Percentiles rank a stretch among this genome's conserved stretches.
These are phyloP conservation scores for Vespertilio murinus DNA, from an alignment of 2,797 vertebrate genomes.

Conservation along the genomic window DNA sequence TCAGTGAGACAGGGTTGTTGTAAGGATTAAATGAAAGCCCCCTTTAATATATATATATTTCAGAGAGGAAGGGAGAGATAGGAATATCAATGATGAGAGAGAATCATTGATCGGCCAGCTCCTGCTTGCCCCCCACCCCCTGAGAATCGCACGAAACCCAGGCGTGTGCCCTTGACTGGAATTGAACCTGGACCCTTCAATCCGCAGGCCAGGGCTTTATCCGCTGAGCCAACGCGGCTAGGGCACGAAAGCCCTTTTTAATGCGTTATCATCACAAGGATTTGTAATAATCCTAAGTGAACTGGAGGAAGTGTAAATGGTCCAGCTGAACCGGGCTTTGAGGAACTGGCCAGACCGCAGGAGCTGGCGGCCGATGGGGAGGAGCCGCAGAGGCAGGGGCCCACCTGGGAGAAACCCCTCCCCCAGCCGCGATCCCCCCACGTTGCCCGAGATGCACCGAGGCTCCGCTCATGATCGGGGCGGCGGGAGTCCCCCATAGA, in stretches of 20 bases:
- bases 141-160: too few species aligned
- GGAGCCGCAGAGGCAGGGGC: background rate
- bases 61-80: too few species aligned
- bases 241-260: too few species aligned
- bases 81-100: too few species aligned
- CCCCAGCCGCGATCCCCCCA: background rate
- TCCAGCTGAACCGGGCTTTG: background rate
- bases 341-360: background rate
- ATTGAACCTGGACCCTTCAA: too few species aligned
- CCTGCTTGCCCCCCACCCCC: too few species aligned
- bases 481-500: background rate
- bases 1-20: background rate
- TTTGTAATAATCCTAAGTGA: background rate
- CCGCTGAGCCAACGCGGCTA: too few species aligned
- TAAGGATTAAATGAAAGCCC: background rate
- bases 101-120: too few species aligned
- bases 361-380: background rate
- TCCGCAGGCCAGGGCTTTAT: too few species aligned
- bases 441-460: background rate
- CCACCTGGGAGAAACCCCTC: background rate
- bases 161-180: too few species aligned
- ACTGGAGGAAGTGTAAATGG: background rate
- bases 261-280: background rate
- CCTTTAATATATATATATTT: too few species aligned
- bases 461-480: background rate